Base-by-base conservation (phyloP, 2,888 invertebrate genomes). In the Aspidiotus destructor region DNA sequence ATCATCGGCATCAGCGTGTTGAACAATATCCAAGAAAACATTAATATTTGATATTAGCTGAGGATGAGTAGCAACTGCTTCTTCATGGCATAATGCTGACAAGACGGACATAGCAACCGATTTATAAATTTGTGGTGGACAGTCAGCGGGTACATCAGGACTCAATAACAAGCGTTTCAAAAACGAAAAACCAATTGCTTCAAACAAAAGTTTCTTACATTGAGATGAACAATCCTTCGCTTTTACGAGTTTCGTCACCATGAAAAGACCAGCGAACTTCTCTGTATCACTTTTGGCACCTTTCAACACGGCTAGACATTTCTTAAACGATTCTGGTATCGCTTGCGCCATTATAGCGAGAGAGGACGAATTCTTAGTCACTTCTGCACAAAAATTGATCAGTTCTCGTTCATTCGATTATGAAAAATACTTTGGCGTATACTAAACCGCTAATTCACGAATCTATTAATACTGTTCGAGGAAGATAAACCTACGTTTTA, bases 191-290 rank as follows among this genome's bases (percentile, higher is more conserved):
- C 94, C 94, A 74, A 95, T 91, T 1, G 92, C 89, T 79, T 93
- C 90, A 75, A 94, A 92, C 3, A 95, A 81, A 44, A 87, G 82
- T 75, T 86, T 86, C 76, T 88, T 89, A n/a, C 85, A 85, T 0
- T 78, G 77, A 10, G 85, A 80, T 74, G 83, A 85, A 76, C 91
- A 89, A 74, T 92, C 89, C 75, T 88, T 88, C 72, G 86, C 86
- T 77, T 90, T 89, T 53, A 93, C 87, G 67, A 92, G 79, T 78
- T 93, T 94, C 3, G 93, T 92, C 65, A 93, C 91, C 87, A 93
- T 88, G 77, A 93, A 92, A 62, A 94, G 82, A 1, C 88, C 91
- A 54, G 93, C 92, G 77, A 94, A 92, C 77, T 91, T 92, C 78
- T 93, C 92, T 0, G 92, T 92, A 78, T 94, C 93, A 76, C 85